Conservation (phyloP, 1,140 invertebrate species). For the Lepidotrigona ventralis region DNA sequence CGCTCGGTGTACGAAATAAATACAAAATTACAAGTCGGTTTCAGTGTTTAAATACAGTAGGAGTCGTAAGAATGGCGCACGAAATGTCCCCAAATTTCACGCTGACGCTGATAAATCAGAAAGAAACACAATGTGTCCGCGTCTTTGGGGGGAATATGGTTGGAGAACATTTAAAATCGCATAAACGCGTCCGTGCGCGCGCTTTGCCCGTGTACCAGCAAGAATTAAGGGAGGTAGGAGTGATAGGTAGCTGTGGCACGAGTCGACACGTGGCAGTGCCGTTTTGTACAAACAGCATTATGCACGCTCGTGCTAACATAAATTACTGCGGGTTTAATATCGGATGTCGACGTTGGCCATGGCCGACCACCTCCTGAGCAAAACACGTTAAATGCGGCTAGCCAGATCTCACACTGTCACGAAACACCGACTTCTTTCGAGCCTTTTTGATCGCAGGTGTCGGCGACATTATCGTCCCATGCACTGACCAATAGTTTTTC, state of each 20-base stretch:
- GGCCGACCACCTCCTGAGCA: conserved; percentile 65
- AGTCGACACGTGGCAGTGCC: conserved; percentile 69
- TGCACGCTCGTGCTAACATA: conserved; percentile 74
- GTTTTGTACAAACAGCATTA: conserved; percentile 75
- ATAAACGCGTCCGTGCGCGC: conserved; percentile 27
- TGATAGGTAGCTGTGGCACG: conserved; percentile 63
- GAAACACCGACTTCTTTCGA: conserved; percentile 29
- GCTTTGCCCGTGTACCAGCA: conserved; percentile 41
- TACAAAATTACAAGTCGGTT: too few species aligned
- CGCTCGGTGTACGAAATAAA: too few species aligned
- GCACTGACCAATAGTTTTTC: not conserved
- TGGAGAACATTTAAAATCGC: conserved; percentile 52
- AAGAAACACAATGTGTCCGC: not conserved
- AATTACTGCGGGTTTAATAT: conserved; percentile 75
- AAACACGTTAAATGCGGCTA: conserved; percentile 67
- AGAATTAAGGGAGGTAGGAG: conserved; percentile 63
- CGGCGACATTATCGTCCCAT: not conserved
- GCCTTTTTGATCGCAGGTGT: conserved; percentile 13
- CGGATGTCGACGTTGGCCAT: conserved; percentile 63
- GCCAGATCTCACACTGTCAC: not conserved
- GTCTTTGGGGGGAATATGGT: conserved; percentile 36
- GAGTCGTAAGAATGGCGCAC: not conserved
- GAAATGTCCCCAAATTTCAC: not conserved
- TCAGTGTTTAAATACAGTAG: too few species aligned
- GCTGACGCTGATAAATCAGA: not conserved